phyloP scores from a whole-genome alignment of 2,797 vertebrate species.

The Clamator glandarius region DNA sequence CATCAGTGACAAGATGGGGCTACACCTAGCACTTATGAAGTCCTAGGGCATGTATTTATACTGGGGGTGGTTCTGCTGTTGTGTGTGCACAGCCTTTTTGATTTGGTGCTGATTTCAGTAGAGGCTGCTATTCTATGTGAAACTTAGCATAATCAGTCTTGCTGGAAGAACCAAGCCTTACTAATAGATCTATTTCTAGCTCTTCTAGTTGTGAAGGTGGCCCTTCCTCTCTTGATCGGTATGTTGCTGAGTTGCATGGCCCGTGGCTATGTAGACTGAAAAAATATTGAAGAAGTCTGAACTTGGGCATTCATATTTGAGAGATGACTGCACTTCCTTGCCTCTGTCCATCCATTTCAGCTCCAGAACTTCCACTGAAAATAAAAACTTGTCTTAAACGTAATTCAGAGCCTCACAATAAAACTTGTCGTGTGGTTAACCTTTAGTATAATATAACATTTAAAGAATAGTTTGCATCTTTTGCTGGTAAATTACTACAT shows the following conservation, averaged over 20 bases:
- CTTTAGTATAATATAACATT: conserved; percentile 67
- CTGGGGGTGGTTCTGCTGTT: not conserved
- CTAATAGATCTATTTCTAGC: not conserved
- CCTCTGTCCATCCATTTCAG: conserved; percentile 7
- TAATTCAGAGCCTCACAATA: conserved; percentile 44
- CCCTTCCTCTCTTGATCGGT: not conserved
- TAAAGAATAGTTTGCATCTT: conserved; percentile 66
- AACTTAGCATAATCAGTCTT: not conserved
- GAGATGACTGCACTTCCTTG: not conserved
- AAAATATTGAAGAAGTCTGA: not conserved
- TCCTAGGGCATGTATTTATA: rapidly evolving
- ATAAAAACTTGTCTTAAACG: not conserved
- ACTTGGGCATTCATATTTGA: not conserved
- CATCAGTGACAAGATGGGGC: not conserved
- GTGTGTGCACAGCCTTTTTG: not conserved
- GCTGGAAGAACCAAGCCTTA: not conserved
- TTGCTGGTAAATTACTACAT: conserved; percentile 66
- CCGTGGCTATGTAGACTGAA: not conserved
- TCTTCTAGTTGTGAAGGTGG: not conserved
- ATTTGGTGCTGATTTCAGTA: not conserved
- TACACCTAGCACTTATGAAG: not conserved
- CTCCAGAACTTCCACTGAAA: not conserved
- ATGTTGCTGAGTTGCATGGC: not conserved
- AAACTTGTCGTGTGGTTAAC: conserved; percentile 61
- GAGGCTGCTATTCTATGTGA: not conserved